These are phyloP conservation scores for Ochlodes sylvanus DNA, from an alignment of 2,888 invertebrate genomes.

Conservation along the genomic window DNA sequence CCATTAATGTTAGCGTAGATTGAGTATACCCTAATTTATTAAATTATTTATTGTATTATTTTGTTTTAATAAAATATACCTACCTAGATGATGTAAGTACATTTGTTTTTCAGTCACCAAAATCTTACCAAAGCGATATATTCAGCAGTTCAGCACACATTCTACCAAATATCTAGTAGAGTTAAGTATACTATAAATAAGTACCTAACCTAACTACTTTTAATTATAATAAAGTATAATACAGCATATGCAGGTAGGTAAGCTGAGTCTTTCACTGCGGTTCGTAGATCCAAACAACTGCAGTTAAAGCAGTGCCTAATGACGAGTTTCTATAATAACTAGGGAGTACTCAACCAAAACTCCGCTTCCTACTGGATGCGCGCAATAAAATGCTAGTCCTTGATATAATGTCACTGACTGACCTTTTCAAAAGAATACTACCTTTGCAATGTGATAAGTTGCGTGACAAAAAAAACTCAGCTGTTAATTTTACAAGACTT, in stretches of 20 bases:
- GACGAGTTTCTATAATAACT: conserved; percentile 12
- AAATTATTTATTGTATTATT: conserved; percentile 37
- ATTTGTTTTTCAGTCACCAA: conserved; percentile 1
- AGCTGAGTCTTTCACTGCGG: too few relatives aligned
- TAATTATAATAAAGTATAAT: too few relatives aligned
- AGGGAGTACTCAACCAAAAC: conserved; percentile 18
- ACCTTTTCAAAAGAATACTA: not conserved
- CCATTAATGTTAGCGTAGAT: conserved; percentile 36
- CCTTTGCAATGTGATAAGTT: too few relatives aligned
- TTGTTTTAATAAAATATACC: conserved; percentile 24
- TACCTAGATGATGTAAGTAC: conserved; percentile 15
- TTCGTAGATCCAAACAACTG: too few relatives aligned
- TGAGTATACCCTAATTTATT: conserved; percentile 37
- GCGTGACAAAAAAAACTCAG: too few relatives aligned
- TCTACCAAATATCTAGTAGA: not conserved
- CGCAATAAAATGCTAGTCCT: conserved; percentile 8
- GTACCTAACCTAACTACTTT: too few relatives aligned
- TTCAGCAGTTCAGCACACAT: too few relatives aligned
- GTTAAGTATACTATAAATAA: too few relatives aligned
- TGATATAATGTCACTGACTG: not conserved
- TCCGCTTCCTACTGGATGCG: conserved; percentile 15
- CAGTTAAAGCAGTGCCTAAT: too few relatives aligned
- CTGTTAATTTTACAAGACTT: too few relatives aligned
- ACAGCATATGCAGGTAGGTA: too few relatives aligned
- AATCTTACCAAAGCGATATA: too few relatives aligned